Base-by-base conservation (phyloP, 2,113 vertebrate genomes). In the Cynocephalus volans region DNA sequence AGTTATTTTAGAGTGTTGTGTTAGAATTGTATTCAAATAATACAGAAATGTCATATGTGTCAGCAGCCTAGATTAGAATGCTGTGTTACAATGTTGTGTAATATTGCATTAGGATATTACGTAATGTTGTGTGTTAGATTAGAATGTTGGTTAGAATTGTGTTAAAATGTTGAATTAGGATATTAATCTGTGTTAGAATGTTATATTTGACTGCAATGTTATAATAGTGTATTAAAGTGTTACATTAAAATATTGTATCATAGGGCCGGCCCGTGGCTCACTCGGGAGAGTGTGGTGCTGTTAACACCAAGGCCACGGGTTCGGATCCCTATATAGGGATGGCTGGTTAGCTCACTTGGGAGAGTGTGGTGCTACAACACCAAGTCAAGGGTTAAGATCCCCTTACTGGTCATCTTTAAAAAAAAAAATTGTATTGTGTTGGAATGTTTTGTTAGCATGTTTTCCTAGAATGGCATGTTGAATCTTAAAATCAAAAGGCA, bases 161-260 rank as follows among this genome's bases (percentile, higher is more conserved):
- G 52, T 58, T 94, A 64, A 89, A 52, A 91, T 67, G 64, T 80
- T 86, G 58, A 69, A 93, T 91, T 93, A 56, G 95, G 86, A 65
- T 65, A 93, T 77, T 62, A 96, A 95, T 85, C 75, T 83, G 72
- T 58, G 50, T 69, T 83, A 54, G 77, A 33, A 89, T 41, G 33
- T 82, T 79, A 24, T 77, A 75, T 72, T 83, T 81, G 70, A 77
- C 48, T 56, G 69, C 69, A 90, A 33, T 36, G 58, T 79, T 96
- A 21, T 70, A 84, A 87, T 76, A 84, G 70, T 31, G 64, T 65
- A 23, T 65, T 72, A 45, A 77, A 26, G 75, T 52, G 33, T 73
- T 80, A n/a, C 72, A 50, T 73, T 56, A 82, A 76, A 62, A 62
- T 75, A 76, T 50, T 62, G 17, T 21, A 58, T 81, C 13, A 36